Percentiles rank a stretch among this genome's conserved stretches.
Evolutionary conservation across 2,113 vertebrate species (phyloP).

Genomic region (Oxyruncus cristatus): DNA sequence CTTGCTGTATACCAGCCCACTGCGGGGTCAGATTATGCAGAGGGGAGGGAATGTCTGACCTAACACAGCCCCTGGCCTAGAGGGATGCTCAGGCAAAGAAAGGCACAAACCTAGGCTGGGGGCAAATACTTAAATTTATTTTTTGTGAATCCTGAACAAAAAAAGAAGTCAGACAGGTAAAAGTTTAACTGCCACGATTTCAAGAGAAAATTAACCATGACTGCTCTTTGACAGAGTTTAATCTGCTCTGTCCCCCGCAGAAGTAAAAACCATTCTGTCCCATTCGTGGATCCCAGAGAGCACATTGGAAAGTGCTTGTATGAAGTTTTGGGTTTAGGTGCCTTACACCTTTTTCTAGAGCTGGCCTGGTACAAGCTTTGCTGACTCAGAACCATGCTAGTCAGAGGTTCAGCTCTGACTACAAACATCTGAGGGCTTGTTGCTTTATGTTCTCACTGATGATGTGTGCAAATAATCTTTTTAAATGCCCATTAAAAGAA

Average conservation of each 20-base stretch:
- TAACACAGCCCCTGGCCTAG: background rate
- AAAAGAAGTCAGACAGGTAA: background rate
- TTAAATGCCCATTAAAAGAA: background rate
- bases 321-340: background rate
- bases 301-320: background rate
- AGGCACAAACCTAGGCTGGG: background rate
- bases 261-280: background rate
- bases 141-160: background rate
- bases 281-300: background rate
- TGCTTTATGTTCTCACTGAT: background rate
- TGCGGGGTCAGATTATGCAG: background rate
- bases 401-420: background rate
- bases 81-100: background rate
- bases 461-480: background rate
- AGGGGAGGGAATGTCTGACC: rapidly evolving
- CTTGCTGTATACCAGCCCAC: background rate
- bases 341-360: background rate
- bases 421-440: background rate
- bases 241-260: background rate
- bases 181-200: background rate
- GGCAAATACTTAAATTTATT: background rate
- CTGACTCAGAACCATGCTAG: background rate
- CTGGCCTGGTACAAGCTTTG: background rate
- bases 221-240: background rate
- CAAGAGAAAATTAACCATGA: background rate